Evolutionary conservation across 2,888 invertebrate species (phyloP), one percentile per base, ranked within the genome.

Genomic region (Andrena fulva): DNA sequence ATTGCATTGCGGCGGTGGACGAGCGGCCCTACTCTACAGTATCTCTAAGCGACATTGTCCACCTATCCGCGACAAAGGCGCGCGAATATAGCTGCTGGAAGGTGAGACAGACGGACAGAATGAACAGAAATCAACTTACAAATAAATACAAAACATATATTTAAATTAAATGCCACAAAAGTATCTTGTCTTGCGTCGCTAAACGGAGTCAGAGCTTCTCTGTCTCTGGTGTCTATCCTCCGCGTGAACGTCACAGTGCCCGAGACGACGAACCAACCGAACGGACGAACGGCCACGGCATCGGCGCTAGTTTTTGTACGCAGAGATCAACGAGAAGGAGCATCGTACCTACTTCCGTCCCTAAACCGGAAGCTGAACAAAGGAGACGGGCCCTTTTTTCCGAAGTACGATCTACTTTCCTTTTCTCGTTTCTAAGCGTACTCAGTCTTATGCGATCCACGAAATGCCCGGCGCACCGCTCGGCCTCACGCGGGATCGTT

Each of bases 141-240:
- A 91, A 91, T 91, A 91, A 91, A 91, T 91, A 91, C 90, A 91
- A 91, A 91, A 91, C 86, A 85, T 91, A 89, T 91, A 91, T 91
- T 91, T 90, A 87, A 89, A 91, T 91, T 90, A 91, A 91, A 91
- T 91, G 91, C 91, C 89, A 91, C 89, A 90, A 90, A 56, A 87
- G 82, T 88, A 84, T 81, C 75, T 83, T 80, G 76, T 74, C 85
- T 83, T 85, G 73, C 78, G 76, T 68, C 75, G 75, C 70, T 71
- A 56, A 76, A 70, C 64, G 68, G 76, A 82, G 63, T 77, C 60
- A 62, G 50, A 68, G 71, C 77, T 69, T 27, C 33, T 73, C 50
- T 48, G 27, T 42, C 73, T 72, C 50, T 33, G 42, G 42, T 16
- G 16, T 42, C 2, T 31, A 59, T 71, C 66, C 12, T 29, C 80